Percentiles rank a stretch among this genome's conserved stretches.
phyloP scores from a whole-genome alignment of 30 jellyfish, hydroid and myxozoan species.

The Sanderia malayensis region DNA sequence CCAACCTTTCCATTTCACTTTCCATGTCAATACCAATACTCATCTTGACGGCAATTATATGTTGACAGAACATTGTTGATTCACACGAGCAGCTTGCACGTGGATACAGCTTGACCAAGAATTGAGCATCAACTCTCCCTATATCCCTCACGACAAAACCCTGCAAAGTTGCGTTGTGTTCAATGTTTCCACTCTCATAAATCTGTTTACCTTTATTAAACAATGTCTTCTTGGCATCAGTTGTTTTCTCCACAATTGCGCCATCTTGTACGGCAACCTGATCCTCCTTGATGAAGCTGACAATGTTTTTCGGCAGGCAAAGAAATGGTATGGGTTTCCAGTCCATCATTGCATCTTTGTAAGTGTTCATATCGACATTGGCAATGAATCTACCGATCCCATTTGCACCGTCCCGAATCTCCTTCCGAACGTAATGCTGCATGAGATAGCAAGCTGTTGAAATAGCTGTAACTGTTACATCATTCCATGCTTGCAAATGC shows the following conservation, averaged over 20 bases:
- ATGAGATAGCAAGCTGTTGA: slow-evolving; percentile 61
- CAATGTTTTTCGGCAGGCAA: slow-evolving; percentile 77
- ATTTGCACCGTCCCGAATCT: slow-evolving; percentile 53
- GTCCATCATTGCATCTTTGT: slow-evolving; percentile 38
- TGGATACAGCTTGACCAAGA: slow-evolving; percentile 72
- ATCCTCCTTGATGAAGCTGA: slow-evolving; percentile 61
- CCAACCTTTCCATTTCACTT: slow-evolving; percentile 66
- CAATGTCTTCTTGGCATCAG: slow-evolving; percentile 54
- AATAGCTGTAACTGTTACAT: slow-evolving; percentile 54
- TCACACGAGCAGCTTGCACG: slow-evolving; percentile 81
- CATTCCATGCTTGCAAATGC: slow-evolving; percentile 62
- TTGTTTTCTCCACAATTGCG: slow-evolving; percentile 44
- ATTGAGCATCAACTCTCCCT: slow-evolving; percentile 43
- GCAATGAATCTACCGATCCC: slow-evolving; percentile 67
- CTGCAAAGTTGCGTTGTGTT: slow-evolving; percentile 51
- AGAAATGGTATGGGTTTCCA: slow-evolving; percentile 62
- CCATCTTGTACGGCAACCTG: slow-evolving; percentile 70
- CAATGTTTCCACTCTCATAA: slow-evolving; percentile 58
- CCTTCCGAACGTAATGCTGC: slow-evolving; percentile 70
- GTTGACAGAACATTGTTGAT: slow-evolving; percentile 77
- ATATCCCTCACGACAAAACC: slow-evolving; percentile 51
- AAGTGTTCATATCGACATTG: slow-evolving; percentile 53
- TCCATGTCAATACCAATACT: slow-evolving; percentile 88
- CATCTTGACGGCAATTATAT: slow-evolving; percentile 82
- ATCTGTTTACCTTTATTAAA: slow-evolving; percentile 45